Evolutionary conservation across 53 echinoderm and acorn worm species (phyloP), one percentile per base, ranked within the genome.

Genomic region (Crossaster papposus): DNA sequence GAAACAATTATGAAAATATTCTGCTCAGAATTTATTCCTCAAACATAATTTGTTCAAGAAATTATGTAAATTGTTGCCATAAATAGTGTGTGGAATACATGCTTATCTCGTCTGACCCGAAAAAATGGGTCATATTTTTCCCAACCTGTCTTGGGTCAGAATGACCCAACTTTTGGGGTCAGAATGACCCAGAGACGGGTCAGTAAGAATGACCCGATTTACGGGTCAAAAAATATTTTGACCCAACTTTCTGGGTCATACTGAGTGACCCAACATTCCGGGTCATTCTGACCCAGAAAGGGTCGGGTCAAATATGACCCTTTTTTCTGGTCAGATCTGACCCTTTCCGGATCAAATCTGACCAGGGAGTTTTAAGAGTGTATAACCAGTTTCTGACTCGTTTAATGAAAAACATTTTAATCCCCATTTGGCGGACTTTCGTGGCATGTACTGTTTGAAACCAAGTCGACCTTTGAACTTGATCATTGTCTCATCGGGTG

Each of bases 211-310:
- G 62, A 62, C 62, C 62, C 17, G 71, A 71, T 71, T 71, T 71
- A 71, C 71, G 71, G 26, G 71, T 71, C 71, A 71, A 71, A 71
- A 2, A 71, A 71, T 71, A 71, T 71, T 71, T 71, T 71, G 71
- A 71, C 71, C 71, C 71, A 71, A 71, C 71, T 71, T 31, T 71
- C 71, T 71, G 79, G 79, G 50, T 52, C 53, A 79, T 44, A 79
- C 53, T 50, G 30, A 50, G 30, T 62, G 62, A 62, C 81, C 81
- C 81, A 81, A 81, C 81, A 32, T 62, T 62, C 81, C 33, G 81
- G 58, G 63, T 81, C 33, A 81, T 81, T 81, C 36, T 81, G 81
- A 81, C 81, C 81, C 81, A 31, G 81, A 81, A 81, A 81, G 81
- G 33, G 81, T 81, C 32, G 81, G 31, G 36, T 36, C 81, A 81